A percentile compares a stretch with the other conserved stretches of the same genome.
Evolutionary conservation across 2,888 invertebrate genomes (phyloP).

Genomic region (Pilophorus perplexus): DNA sequence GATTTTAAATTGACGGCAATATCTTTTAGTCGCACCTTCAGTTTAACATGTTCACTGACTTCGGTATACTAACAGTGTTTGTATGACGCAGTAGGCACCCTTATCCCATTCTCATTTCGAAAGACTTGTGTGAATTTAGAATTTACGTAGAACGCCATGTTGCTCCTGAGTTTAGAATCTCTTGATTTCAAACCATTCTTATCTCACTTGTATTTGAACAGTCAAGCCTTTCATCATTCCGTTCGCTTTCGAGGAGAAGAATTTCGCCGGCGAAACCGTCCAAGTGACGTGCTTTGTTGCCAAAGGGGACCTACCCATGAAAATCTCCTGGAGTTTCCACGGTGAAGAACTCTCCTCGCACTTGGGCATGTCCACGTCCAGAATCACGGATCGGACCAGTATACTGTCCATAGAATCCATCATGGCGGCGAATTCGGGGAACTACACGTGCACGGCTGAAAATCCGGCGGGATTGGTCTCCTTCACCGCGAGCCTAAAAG

Average conservation of each 20-base stretch:
- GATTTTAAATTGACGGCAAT: not conserved
- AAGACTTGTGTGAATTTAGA: not conserved
- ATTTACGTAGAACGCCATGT: not conserved
- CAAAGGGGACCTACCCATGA: constrained; percentile 60
- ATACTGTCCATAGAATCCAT: constrained; percentile 64
- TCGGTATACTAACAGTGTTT: not conserved
- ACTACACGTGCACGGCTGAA: constrained; percentile 63
- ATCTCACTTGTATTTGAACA: constrained; percentile 52
- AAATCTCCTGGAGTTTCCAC: constrained; percentile 63
- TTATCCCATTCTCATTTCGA: not conserved
- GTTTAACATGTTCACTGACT: not conserved
- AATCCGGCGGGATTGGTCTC: constrained; percentile 60
- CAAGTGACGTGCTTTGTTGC: constrained; percentile 68
- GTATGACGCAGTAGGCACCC: not conserved
- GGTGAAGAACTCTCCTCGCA: constrained; percentile 53
- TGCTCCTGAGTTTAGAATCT: too few relatives aligned
- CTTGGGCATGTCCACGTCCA: constrained; percentile 54
- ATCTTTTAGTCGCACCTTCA: not conserved
- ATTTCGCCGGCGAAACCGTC: constrained; percentile 75
- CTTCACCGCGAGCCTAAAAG: constrained; percentile 56
- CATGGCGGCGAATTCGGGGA: constrained; percentile 61
- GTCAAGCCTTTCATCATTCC: constrained; percentile 78
- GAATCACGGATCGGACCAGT: constrained; percentile 67
- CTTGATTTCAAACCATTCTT: not conserved
- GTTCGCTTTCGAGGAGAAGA: constrained; percentile 71